Evolutionary conservation across 2,113 vertebrate species (phyloP).

Genomic region (cattle (Bos taurus)): DNA sequence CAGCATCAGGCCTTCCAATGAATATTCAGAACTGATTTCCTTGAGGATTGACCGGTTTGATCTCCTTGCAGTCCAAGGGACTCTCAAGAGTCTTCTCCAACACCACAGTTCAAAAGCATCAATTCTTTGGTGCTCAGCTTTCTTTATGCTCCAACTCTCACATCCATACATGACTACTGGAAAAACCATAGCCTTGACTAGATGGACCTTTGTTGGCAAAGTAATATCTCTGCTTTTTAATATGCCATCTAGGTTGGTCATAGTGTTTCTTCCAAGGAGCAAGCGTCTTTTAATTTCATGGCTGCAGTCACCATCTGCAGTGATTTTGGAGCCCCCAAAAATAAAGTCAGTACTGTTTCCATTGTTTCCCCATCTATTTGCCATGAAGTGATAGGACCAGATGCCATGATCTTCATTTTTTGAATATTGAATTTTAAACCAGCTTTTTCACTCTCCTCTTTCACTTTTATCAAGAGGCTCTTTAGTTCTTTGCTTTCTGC

Average conservation of each 20-base stretch:
- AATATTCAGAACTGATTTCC: not conserved
- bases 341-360: not conserved
- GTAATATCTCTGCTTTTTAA: not conserved
- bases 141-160: not conserved
- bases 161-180: not conserved
- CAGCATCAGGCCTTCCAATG: not conserved
- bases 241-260: not conserved
- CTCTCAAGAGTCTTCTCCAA: not conserved
- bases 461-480: not conserved
- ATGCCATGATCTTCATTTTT: not conserved
- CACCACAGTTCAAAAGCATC: not conserved
- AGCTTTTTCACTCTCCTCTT: not conserved
- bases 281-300: not conserved
- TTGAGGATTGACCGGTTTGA: not conserved
- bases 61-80: not conserved
- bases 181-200: not conserved
- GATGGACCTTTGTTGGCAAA: not conserved
- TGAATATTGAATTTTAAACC: not conserved
- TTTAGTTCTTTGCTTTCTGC: not conserved
- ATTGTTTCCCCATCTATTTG: not conserved
- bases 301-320: not conserved
- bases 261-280: not conserved
- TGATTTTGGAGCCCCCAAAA: fast-evolving
- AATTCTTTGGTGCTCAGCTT: not conserved
- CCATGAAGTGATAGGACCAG: not conserved